Evolutionary conservation across 37 sponge, comb jelly and placozoan genomes (phyloP).

Genomic region (Axinella damicornis): DNA sequence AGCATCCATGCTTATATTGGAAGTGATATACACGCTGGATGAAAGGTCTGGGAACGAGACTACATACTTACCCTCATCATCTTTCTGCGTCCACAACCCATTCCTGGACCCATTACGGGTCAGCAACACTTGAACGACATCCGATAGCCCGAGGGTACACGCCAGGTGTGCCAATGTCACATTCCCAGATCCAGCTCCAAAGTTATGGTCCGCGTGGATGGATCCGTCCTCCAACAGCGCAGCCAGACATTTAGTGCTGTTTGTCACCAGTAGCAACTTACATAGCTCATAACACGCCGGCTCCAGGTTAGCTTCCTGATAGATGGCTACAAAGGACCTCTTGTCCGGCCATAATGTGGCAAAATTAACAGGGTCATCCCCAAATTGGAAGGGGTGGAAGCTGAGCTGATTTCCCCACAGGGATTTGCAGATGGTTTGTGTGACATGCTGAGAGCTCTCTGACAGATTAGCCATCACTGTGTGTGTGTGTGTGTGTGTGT

Average conservation of each 20-base stretch:
- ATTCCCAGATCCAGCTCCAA: background rate
- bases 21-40: background rate
- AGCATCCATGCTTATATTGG: background rate
- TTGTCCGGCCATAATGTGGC: conserved; percentile 49
- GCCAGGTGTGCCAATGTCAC: conserved; percentile 65
- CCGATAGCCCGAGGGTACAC: conserved; percentile 52
- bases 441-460: conserved; percentile 4
- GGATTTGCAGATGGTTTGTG: conserved; percentile 47
- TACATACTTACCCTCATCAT: conserved; percentile 5
- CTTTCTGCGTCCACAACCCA: conserved; percentile 38
- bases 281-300: conserved; percentile 30
- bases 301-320: conserved; percentile 27
- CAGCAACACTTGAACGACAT: conserved; percentile 7
- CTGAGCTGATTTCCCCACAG: conserved; percentile 65
- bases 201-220: background rate
- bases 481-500: no score
- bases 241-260: conserved; percentile 33
- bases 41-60: no score
- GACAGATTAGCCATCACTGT: no score
- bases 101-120: background rate
- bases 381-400: conserved; percentile 21
- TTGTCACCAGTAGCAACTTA: conserved; percentile 53
- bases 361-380: conserved; percentile 26
- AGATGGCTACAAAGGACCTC: conserved; percentile 31
- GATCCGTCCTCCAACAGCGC: conserved; percentile 39